phyloP scores from a whole-genome alignment of 1,140 invertebrate genomes.

The Eupeodes corollae region DNA sequence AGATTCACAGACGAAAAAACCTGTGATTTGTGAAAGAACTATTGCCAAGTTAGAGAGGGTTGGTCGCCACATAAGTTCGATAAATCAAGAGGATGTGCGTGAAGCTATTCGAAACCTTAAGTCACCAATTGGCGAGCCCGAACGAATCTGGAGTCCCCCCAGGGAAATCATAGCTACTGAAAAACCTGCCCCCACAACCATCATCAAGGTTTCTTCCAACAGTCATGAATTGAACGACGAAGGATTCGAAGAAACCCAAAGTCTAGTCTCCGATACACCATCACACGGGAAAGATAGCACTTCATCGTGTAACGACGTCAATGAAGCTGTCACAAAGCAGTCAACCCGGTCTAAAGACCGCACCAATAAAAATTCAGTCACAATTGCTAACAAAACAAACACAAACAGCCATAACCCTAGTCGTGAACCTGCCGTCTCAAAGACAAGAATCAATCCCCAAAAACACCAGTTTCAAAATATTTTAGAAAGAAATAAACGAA shows the following conservation, averaged over 20 bases:
- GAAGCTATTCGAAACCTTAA: constrained; percentile 49
- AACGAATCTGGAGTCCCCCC: constrained; percentile 41
- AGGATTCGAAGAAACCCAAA: constrained; percentile 82
- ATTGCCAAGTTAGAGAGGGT: constrained; percentile 39
- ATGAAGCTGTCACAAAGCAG: constrained; percentile 9
- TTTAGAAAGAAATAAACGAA: constrained; percentile 3
- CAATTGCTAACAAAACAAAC: constrained; percentile 3
- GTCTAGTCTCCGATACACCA: constrained; percentile 68
- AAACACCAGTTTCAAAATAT: constrained; percentile 11
- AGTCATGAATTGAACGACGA: constrained; percentile 70
- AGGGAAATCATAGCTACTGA: constrained; percentile 15
- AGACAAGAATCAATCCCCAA: constrained; percentile 16
- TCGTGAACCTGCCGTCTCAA: too few species aligned
- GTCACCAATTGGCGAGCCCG: constrained; percentile 45
- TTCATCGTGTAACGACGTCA: constrained; percentile 51
- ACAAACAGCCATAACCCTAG: constrained; percentile 7
- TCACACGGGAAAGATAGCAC: constrained; percentile 55
- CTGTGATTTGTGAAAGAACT: constrained; percentile 10
- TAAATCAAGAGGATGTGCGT: constrained; percentile 51
- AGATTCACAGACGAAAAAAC: constrained; percentile 6
- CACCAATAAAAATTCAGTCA: not conserved
- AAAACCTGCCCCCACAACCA: not conserved
- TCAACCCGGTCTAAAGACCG: constrained; percentile 1
- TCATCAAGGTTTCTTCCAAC: constrained; percentile 25
- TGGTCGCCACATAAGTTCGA: constrained; percentile 42